Evolutionary conservation across 2,113 vertebrate genomes (phyloP).

Genomic region (Corydoras maculifer): DNA sequence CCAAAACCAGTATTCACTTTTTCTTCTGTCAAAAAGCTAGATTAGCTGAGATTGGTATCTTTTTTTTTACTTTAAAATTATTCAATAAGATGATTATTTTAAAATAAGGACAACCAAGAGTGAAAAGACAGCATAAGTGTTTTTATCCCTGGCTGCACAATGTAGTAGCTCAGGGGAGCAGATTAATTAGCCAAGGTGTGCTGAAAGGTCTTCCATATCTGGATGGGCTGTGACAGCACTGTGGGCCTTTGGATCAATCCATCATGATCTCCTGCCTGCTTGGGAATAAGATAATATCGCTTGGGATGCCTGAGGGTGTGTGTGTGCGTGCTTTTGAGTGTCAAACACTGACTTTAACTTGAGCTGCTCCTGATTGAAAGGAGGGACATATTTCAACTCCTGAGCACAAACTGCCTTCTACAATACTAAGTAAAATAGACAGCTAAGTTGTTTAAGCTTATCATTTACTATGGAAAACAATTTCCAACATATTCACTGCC

Average conservation of each 20-base stretch:
- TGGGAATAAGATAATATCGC: conserved; percentile 35
- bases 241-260: conserved; percentile 35
- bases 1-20: too few relatives aligned
- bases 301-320: conserved; percentile 11
- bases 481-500: too few relatives aligned
- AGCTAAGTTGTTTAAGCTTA: too few relatives aligned
- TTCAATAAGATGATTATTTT: neutral
- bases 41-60: neutral
- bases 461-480: too few relatives aligned
- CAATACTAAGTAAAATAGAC: too few relatives aligned
- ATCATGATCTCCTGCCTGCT: conserved; percentile 39
- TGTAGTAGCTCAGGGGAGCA: conserved; percentile 26
- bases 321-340: conserved; percentile 12
- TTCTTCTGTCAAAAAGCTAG: neutral
- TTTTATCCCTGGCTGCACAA: neutral
- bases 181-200: conserved; percentile 28
- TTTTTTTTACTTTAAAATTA: neutral
- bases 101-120: neutral
- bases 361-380: conserved; percentile 10
- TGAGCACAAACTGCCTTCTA: neutral
- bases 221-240: conserved; percentile 39
- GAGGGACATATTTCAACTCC: conserved; percentile 25
- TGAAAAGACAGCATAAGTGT: conserved; percentile 1
- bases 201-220: conserved; percentile 34
- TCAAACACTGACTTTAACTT: conserved; percentile 26